Percentiles rank a stretch among this genome's conserved stretches.
Evolutionary conservation across 2,113 vertebrate species (phyloP).

Genomic region (Pithys albifrons): DNA sequence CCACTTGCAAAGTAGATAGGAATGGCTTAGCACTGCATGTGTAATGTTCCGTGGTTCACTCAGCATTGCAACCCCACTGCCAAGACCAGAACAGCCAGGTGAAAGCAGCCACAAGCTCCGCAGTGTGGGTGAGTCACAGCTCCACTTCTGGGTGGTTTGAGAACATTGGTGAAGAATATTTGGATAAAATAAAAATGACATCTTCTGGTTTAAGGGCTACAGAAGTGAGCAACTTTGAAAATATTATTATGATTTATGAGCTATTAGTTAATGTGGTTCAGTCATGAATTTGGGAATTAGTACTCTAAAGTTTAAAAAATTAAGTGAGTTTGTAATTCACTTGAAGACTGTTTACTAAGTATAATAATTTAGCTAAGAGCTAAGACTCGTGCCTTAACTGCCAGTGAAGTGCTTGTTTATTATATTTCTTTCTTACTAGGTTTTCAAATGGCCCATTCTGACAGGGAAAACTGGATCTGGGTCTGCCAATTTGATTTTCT

Average conservation of each 20-base stretch:
- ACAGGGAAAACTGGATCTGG: neutral
- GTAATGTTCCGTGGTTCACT: neutral
- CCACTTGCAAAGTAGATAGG: neutral
- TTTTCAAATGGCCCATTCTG: neutral
- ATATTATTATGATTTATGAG: neutral
- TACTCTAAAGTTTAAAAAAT: neutral
- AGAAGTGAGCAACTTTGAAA: neutral
- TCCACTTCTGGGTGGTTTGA: neutral
- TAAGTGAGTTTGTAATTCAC: neutral
- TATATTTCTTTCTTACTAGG: neutral
- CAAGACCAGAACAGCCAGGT: neutral
- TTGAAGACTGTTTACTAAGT: neutral
- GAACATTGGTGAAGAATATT: neutral
- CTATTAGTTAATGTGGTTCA: neutral
- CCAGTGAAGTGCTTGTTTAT: neutral
- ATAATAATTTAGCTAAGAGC: neutral
- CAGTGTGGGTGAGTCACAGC: neutral
- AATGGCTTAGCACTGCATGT: neutral
- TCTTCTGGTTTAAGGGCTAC: neutral
- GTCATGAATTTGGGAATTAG: constrained; percentile 1
- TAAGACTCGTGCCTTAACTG: neutral
- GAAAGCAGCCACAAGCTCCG: neutral
- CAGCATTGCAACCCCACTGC: neutral
- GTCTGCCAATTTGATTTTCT: neutral
- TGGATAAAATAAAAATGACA: neutral